Percentiles rank a stretch among this genome's conserved stretches.
Evolutionary conservation across 2,888 invertebrate species (phyloP).

Genomic region (Heliconius sara): DNA sequence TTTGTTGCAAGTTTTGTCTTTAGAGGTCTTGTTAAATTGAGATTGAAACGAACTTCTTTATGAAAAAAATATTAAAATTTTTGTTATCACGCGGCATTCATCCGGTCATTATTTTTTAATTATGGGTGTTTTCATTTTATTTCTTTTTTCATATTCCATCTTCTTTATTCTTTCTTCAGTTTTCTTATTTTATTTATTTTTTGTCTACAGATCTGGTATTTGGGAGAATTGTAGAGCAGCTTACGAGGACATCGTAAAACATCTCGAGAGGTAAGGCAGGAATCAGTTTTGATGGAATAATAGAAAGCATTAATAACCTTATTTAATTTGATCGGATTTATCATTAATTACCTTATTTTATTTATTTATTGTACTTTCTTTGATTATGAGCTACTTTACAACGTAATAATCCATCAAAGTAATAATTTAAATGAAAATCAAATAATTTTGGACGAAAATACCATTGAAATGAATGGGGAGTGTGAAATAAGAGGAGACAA

Average conservation of each 20-base stretch:
- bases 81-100: conserved; percentile 46
- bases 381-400: neutral
- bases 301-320: neutral
- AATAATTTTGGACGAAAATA: conserved; percentile 64
- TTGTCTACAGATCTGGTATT: conserved; percentile 90
- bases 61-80: conserved; percentile 52
- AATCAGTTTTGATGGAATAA: conserved; percentile 46
- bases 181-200: conserved; percentile 73
- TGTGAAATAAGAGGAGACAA: conserved; percentile 84
- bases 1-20: conserved; percentile 64
- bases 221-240: conserved; percentile 98
- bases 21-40: conserved; percentile 51
- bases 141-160: conserved; percentile 54
- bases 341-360: neutral
- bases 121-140: conserved; percentile 55
- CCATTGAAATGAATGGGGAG: conserved; percentile 77
- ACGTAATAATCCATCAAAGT: neutral
- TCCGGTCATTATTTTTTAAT: conserved; percentile 51
- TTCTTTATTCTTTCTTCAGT: conserved; percentile 59
- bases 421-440: conserved; percentile 16
- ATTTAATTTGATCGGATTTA: neutral
- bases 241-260: conserved; percentile 97
- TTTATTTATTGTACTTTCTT: neutral
- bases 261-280: conserved; percentile 93
- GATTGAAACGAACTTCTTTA: conserved; percentile 49